Conservation (phyloP, 2,113 vertebrate genomes). For the Tinamus guttatus region DNA sequence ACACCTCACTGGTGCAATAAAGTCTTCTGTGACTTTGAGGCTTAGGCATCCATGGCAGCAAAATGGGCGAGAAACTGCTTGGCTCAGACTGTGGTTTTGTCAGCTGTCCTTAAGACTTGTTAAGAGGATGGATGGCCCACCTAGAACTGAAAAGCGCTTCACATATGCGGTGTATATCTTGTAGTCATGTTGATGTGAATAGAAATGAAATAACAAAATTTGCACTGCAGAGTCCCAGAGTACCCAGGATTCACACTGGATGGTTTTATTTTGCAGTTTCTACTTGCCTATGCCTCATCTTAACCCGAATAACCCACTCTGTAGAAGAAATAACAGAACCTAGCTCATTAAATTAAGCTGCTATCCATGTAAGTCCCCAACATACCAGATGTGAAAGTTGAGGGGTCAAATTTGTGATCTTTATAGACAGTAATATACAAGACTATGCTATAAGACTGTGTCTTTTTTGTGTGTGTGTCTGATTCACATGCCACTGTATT, state of each 20-base stretch:
- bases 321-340: not conserved
- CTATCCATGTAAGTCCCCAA: not conserved
- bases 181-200: not conserved
- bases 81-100: not conserved
- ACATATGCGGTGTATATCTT: not conserved
- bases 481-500: not conserved
- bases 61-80: not conserved
- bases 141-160: not conserved
- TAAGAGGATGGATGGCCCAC: not conserved
- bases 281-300: not conserved
- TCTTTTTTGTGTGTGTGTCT: not conserved
- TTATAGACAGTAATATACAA: not conserved
- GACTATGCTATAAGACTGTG: not conserved
- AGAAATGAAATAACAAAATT: not conserved
- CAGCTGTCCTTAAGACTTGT: not conserved
- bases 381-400: not conserved
- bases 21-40: not conserved
- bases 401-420: not conserved
- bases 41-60: fast-evolving
- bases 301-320: not conserved
- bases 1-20: not conserved
- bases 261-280: not conserved
- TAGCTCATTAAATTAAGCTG: not conserved
- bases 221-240: not conserved
- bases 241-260: not conserved